Conservation (phyloP, 2,888 invertebrate genomes). For the Hypselothyrea guttata region DNA sequence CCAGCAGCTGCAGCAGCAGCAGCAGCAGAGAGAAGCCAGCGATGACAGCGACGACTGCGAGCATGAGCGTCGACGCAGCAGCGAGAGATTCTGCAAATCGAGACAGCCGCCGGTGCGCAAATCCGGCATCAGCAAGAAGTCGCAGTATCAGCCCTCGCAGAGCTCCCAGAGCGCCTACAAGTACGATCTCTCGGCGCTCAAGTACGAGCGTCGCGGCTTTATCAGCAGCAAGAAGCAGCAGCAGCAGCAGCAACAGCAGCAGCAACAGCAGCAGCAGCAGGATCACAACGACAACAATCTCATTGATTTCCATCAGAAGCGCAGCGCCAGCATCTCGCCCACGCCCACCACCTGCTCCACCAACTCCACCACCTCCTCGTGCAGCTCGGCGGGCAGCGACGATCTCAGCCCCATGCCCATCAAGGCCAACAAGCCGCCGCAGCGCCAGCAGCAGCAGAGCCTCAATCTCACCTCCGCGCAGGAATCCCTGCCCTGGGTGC, state of each 20-base stretch:
- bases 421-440: slow-evolving; percentile 59
- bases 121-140: slow-evolving; percentile 80
- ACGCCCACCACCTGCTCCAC: slow-evolving; percentile 68
- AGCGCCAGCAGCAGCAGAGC: slow-evolving; percentile 48
- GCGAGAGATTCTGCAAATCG: slow-evolving; percentile 86
- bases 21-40: slow-evolving; percentile 79
- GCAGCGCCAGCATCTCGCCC: slow-evolving; percentile 68
- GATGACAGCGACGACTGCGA: slow-evolving; percentile 85
- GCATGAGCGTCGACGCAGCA: slow-evolving; percentile 85
- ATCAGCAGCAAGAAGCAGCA: slow-evolving; percentile 78
- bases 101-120: slow-evolving; percentile 84
- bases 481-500: slow-evolving; percentile 82
- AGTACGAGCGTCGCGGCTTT: slow-evolving; percentile 82
- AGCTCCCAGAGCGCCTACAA: slow-evolving; percentile 82
- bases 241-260: slow-evolving; percentile 50
- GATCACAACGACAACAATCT: slow-evolving; percentile 82
- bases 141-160: slow-evolving; percentile 67
- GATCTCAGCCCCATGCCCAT: slow-evolving; percentile 57
- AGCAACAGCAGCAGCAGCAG: slow-evolving; percentile 44
- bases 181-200: slow-evolving; percentile 80
- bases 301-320: slow-evolving; percentile 80
- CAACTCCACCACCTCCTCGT: slow-evolving; percentile 61
- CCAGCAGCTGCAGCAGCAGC: slow-evolving; percentile 64
- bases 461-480: slow-evolving; percentile 74
- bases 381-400: slow-evolving; percentile 67